phyloP scores from a whole-genome alignment of 2,797 vertebrate species.

The Pygocentrus nattereri region DNA sequence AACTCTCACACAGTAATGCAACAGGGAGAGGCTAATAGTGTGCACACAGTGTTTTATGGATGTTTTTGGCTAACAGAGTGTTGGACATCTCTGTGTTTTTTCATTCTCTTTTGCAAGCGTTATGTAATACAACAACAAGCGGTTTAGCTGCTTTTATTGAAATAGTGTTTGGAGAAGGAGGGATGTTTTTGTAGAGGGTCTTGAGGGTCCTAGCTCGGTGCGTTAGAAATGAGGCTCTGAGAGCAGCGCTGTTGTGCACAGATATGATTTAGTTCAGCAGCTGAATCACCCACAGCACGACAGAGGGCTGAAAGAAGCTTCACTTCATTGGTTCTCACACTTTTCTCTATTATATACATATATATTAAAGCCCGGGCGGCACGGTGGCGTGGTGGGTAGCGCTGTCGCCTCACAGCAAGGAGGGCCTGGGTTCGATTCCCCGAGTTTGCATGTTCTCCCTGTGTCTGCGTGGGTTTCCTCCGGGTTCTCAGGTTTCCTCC shows the following conservation, averaged over 20 bases:
- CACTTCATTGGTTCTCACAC: background rate
- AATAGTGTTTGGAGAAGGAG: background rate
- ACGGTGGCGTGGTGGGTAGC: too few species aligned
- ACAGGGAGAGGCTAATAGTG: slow-evolving; percentile 26
- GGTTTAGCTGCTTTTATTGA: slow-evolving; percentile 14
- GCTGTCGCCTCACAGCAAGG: too few species aligned
- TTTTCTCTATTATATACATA: background rate
- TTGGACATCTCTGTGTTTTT: slow-evolving; percentile 13
- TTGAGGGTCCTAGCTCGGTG: slow-evolving; percentile 8
- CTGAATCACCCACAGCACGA: slow-evolving; percentile 15
- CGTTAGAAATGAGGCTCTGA: background rate
- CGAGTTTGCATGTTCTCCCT: too few species aligned
- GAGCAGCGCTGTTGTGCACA: background rate
- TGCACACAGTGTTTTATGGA: slow-evolving; percentile 15
- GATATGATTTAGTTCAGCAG: slow-evolving; percentile 1
- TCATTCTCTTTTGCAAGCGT: slow-evolving; percentile 14
- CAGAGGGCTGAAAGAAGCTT: background rate
- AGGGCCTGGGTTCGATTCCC: too few species aligned
- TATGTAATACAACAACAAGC: slow-evolving; percentile 22
- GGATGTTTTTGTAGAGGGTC: background rate
- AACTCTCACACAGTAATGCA: slow-evolving; percentile 45
- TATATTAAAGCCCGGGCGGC: too few species aligned
- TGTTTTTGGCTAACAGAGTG: slow-evolving; percentile 17
- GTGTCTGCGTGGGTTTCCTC: too few species aligned
- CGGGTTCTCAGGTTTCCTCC: too few species aligned